Evolutionary conservation across 2,113 vertebrate genomes (phyloP).

Genomic region (Rousettus leschenaultii): DNA sequence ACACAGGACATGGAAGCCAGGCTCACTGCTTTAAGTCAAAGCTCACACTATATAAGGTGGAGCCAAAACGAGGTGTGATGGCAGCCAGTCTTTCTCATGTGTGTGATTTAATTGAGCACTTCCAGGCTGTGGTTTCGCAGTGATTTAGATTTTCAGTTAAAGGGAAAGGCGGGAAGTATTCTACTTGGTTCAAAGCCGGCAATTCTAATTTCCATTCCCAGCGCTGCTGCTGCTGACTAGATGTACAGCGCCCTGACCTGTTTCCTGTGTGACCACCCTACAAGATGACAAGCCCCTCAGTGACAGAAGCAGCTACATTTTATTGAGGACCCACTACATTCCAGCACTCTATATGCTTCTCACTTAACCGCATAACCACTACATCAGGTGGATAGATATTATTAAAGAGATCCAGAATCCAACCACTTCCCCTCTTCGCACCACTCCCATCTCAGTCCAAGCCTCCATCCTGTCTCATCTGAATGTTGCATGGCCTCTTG

Average conservation of each 20-base stretch:
- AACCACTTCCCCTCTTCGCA: not conserved
- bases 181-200: not conserved
- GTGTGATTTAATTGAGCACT: not conserved
- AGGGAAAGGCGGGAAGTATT: not conserved
- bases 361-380: not conserved
- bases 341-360: not conserved
- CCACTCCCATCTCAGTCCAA: not conserved
- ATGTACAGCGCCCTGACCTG: not conserved
- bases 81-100: not conserved
- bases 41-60: not conserved
- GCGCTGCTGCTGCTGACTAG: not conserved
- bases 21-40: too few species aligned
- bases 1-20: not conserved
- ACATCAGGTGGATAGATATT: not conserved
- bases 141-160: not conserved
- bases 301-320: not conserved
- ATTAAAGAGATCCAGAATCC: not conserved
- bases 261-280: not conserved
- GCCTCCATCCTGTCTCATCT: not conserved
- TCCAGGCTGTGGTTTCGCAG: not conserved
- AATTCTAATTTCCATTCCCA: not conserved
- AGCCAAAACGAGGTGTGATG: not conserved
- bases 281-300: not conserved
- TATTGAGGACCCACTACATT: not conserved
- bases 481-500: not conserved